phyloP scores from a whole-genome alignment of 2,888 invertebrate species.

The Uropetala carovei region DNA sequence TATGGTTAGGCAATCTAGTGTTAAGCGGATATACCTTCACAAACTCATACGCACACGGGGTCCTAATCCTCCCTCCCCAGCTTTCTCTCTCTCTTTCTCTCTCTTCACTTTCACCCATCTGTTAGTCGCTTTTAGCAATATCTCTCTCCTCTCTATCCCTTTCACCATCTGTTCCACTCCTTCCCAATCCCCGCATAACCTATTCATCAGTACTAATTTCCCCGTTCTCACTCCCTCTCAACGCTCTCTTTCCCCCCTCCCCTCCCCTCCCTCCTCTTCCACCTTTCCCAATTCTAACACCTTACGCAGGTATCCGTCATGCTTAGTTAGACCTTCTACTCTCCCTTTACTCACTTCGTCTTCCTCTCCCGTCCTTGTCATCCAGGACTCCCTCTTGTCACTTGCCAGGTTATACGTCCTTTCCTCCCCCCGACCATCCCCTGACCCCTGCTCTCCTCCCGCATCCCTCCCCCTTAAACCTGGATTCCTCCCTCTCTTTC shows the following conservation, averaged over 20 bases:
- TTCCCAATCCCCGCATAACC: slow-evolving; percentile 54
- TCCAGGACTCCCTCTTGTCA: neutral
- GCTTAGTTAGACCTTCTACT: neutral
- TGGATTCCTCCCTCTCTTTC: neutral
- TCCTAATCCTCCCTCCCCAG: neutral
- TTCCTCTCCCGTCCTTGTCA: neutral
- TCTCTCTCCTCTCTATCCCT: slow-evolving; percentile 3
- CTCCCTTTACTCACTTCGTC: neutral
- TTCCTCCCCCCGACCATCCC: neutral
- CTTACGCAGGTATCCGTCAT: slow-evolving; percentile 18
- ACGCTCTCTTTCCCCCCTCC: neutral
- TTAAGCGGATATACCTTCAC: neutral
- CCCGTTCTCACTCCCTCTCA: neutral
- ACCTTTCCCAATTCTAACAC: neutral
- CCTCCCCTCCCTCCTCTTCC: neutral
- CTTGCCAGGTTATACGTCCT: neutral
- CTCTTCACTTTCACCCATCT: neutral
- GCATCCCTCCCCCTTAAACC: neutral
- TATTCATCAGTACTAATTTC: slow-evolving; percentile 61
- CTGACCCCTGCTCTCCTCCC: neutral
- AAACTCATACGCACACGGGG: neutral
- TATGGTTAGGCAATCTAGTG: neutral
- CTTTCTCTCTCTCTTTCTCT: neutral
- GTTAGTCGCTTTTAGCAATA: neutral
- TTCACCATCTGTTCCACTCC: neutral